These are phyloP conservation scores for Proteles cristata DNA, from an alignment of 2,113 vertebrate species.

Conservation along the genomic window DNA sequence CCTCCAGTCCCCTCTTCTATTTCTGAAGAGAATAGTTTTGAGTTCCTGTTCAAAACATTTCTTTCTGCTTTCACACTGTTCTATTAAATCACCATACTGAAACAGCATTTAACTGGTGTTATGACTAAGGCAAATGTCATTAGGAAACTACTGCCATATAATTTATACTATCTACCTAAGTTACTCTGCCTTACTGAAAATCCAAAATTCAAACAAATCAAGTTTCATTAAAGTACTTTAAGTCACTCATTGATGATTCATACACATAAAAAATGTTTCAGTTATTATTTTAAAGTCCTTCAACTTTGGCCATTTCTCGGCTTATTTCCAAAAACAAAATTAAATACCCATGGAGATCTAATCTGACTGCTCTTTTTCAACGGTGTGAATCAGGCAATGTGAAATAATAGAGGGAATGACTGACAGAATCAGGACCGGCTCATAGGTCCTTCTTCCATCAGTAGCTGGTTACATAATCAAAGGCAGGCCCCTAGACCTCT, in stretches of 20 bases:
- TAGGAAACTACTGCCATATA: conserved; percentile 15
- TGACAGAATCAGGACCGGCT: neutral
- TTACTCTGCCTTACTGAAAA: conserved; percentile 18
- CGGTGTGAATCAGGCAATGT: neutral
- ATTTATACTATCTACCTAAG: neutral
- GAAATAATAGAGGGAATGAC: neutral
- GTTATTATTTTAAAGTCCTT: conserved; percentile 38
- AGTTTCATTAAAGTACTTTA: conserved; percentile 17
- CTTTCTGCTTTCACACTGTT: conserved; percentile 23
- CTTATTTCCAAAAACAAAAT: conserved; percentile 47
- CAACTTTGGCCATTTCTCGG: neutral
- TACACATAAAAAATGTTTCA: neutral
- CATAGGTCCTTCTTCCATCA: neutral
- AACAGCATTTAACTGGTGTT: conserved; percentile 35
- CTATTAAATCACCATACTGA: conserved; percentile 21
- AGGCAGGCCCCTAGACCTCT: neutral
- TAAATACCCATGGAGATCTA: neutral
- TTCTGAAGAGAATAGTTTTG: conserved; percentile 37
- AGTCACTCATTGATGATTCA: neutral
- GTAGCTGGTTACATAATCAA: neutral
- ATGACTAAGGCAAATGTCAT: neutral
- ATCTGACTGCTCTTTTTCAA: neutral
- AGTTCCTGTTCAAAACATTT: conserved; percentile 38
- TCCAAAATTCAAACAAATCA: neutral
- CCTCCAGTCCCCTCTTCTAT: neutral